Conservation (phyloP, 2,888 invertebrate genomes). For the Thera britannica region DNA sequence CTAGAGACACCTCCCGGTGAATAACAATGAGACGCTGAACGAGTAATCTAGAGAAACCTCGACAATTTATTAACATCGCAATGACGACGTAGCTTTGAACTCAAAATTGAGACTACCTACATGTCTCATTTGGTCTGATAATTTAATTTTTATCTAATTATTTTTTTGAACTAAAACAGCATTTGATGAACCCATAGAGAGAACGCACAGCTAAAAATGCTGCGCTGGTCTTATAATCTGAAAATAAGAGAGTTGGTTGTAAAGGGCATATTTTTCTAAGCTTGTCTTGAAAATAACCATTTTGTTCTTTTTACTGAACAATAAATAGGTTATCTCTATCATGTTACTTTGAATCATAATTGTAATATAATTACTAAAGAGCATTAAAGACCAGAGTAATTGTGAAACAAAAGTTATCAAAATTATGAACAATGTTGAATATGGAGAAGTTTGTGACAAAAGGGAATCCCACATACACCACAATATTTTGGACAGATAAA, state of each 20-base stretch:
- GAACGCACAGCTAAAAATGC: neutral
- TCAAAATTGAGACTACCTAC: conserved; percentile 16
- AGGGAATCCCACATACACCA: neutral
- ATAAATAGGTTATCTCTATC: too few relatives aligned
- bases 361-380: too few relatives aligned
- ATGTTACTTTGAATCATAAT: too few relatives aligned
- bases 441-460: conserved; percentile 1
- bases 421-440: neutral
- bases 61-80: conserved; percentile 34
- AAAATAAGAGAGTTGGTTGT: neutral
- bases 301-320: too few relatives aligned
- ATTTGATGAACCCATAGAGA: neutral
- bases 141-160: neutral
- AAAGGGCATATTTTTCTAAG: too few relatives aligned
- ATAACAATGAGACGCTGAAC: conserved; percentile 35
- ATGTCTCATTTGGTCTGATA: conserved; percentile 3
- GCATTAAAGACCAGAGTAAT: too few relatives aligned
- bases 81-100: conserved; percentile 22
- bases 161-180: too few relatives aligned
- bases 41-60: conserved; percentile 35
- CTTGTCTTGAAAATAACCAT: too few relatives aligned
- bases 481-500: conserved; percentile 19
- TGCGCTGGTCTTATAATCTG: neutral
- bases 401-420: neutral
- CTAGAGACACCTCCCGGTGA: conserved; percentile 35